phyloP scores from a whole-genome alignment of 2,113 vertebrate genomes.

The Glaucomys volans region DNA sequence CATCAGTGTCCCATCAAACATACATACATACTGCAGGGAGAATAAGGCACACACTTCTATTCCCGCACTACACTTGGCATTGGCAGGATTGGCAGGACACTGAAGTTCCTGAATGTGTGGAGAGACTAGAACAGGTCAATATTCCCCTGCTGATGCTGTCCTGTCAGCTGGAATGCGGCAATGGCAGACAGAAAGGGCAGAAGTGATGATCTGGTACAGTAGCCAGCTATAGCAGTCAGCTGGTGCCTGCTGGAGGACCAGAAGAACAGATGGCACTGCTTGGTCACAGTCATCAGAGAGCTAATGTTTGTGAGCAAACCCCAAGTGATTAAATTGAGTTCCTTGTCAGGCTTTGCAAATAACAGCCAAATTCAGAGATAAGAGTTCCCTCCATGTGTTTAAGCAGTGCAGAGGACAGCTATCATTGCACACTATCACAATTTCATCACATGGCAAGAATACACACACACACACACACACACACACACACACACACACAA shows the following conservation, averaged over 20 bases:
- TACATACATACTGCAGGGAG: not conserved
- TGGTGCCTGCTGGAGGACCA: not conserved
- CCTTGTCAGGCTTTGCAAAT: not conserved
- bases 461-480: not conserved
- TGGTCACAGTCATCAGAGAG: not conserved
- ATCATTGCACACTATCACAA: not conserved
- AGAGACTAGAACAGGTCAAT: not conserved
- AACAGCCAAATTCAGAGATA: not conserved
- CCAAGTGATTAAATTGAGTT: not conserved
- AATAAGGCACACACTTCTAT: not conserved
- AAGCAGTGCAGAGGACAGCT: not conserved
- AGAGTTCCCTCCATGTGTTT: not conserved
- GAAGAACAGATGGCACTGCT: slow-evolving; percentile 23
- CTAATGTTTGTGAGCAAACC: slow-evolving; percentile 27
- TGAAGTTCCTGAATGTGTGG: not conserved
- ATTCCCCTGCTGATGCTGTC: not conserved
- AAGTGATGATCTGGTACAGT: not conserved
- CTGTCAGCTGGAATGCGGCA: not conserved
- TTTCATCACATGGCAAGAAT: not conserved
- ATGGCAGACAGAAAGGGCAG: not conserved
- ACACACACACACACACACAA: too few species aligned
- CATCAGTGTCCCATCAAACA: not conserved
- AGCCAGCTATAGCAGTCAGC: not conserved
- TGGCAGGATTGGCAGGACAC: not conserved
- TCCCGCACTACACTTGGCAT: not conserved